Evolutionary conservation across 1,140 invertebrate genomes (phyloP), one percentile per base, ranked within the genome.

Genomic region (Doryteuthis pealeii): DNA sequence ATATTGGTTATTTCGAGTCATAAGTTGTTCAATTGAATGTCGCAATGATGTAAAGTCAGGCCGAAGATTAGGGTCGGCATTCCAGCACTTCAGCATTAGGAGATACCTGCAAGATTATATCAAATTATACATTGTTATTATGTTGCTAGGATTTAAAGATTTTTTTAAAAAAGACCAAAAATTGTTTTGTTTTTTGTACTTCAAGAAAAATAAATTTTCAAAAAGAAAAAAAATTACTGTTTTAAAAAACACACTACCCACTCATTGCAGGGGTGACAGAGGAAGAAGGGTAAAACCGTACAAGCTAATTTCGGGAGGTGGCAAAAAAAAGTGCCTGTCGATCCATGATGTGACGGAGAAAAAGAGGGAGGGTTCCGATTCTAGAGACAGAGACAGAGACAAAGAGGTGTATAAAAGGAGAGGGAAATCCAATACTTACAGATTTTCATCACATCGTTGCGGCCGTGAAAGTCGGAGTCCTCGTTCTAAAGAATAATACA

Each of bases 81-180:
- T 89, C 95, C 95, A 98, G 82, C 95, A 96, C 54, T 92, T 90
- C 2, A 91, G 79, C 94, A 97, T 96, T 71, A 96, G 92, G 43
- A 93, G 79, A 72, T 85, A 85, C 72, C 84, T 85, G 75, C 35
- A 72, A 75, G 33, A 74, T 30, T 1, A 49, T 15, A 49, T 22
- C 22, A 49, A 22, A 49, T 22, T 49, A 12, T 22, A 15, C 22
- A 22, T 15, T 15, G 22, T 1, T 49, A 22, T 22, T 49, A 12
- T 15, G 12, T 15, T 49, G 12, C 22, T 49, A 49, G 1, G 45
- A 15, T 49, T 49, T 22, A 49, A 49, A 12, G 12, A 15, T 49
- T 15, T 49, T 49, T 49, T 49, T 12, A 49, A 49, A 22, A 49
- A 15, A 49, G 1, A 22, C 12, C 12, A 49, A 22, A 15, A 15